Percentiles rank a stretch among this genome's conserved stretches.
Conservation (phyloP, 1,140 invertebrate species). For the Colletes gigas region DNA sequence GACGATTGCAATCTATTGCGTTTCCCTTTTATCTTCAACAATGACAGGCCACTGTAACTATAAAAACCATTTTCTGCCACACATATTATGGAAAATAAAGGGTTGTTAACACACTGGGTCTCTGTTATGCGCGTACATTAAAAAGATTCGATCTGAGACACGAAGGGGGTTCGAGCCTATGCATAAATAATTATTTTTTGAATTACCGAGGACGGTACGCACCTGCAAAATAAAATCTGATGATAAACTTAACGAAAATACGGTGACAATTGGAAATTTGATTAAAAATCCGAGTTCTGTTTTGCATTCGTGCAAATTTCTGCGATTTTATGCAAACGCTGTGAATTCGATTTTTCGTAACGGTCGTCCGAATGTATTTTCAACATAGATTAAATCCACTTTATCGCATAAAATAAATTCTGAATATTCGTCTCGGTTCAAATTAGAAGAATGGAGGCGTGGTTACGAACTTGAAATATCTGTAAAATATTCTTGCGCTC, state of each 20-base stretch:
- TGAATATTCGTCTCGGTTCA: background rate
- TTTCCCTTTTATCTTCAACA: background rate
- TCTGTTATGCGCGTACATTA: background rate
- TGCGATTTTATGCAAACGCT: background rate
- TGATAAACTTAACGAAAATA: too few relatives aligned
- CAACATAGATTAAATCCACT: conserved; percentile 16
- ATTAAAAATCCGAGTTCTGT: background rate
- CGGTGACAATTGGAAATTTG: background rate
- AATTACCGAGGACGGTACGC: background rate
- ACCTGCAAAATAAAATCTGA: too few relatives aligned
- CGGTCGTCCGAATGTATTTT: background rate
- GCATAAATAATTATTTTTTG: background rate
- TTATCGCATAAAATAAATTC: background rate
- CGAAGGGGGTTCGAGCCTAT: too few relatives aligned
- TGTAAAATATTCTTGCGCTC: background rate
- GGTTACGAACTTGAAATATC: background rate
- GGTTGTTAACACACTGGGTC: background rate
- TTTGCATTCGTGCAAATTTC: background rate
- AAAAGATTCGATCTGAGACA: conserved; percentile 1
- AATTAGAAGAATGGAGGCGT: conserved; percentile 5
- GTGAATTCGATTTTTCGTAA: background rate
- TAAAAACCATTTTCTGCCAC: background rate
- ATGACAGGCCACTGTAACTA: background rate
- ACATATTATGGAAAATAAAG: background rate
- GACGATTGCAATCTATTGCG: background rate